Base-by-base conservation (phyloP, 2,113 vertebrate genomes). In the Larimichthys crocea region DNA sequence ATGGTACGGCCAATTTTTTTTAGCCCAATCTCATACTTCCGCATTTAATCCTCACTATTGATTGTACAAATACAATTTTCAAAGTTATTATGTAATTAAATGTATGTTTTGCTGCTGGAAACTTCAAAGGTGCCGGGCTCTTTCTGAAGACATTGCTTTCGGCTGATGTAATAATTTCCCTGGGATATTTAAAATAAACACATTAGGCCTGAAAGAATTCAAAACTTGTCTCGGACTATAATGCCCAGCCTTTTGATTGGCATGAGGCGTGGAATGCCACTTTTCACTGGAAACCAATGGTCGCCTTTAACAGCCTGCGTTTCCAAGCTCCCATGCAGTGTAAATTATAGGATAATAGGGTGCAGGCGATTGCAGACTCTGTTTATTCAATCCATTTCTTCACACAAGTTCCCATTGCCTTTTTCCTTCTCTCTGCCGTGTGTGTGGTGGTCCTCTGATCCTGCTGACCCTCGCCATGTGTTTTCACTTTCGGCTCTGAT, bases 401-500 rank as follows among this genome's bases (percentile, higher is more conserved):
- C 96, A 96, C 97, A 97, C 96, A 95, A 96, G 96, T 96, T 97
- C 97, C 96, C 96, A 96, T 95, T 95, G 96, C 95, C 96, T 95
- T 95, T 92, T 95, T 94, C 95, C 95, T 95, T 94, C 95, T 95
- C 95, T 96, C 95, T 96, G 96, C 96, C 59, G 81, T 96, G 97
- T 96, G 95, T 96, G 96, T 96, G 98, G 97, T 97, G 98, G 98
- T 97, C 97, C 96, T 97, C 96, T 97, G 97, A 98, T 98, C 98
- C 96, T 90, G 91, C 96, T 99, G 98, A 99, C 98, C 98, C 96
- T 95, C 93, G 93, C 96, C 98, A 99, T 99, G 97, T 99, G 98
- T 98, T 99, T 99, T 99, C 97, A 99, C 98, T 99, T 99, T 98
- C 95, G 94, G 95, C 97, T 99, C 97, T 99, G 98, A 99, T 99